Evolutionary conservation across 2,113 vertebrate species (phyloP).

Genomic region (Grammomys dolichurus): DNA sequence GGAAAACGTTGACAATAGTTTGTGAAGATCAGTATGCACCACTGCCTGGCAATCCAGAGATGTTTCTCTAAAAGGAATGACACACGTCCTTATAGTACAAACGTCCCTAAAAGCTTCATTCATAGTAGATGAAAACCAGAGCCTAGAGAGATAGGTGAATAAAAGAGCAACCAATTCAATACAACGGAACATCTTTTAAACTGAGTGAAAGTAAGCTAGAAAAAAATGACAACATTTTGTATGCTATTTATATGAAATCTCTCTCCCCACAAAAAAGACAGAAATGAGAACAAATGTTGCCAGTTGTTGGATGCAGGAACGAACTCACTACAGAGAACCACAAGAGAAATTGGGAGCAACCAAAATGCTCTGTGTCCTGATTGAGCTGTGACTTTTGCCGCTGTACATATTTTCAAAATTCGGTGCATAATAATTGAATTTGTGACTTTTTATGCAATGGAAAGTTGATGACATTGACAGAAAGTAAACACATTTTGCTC

Average conservation of each 20-base stretch:
- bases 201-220: neutral
- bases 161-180: neutral
- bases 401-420: neutral
- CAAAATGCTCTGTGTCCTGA: neutral
- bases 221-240: neutral
- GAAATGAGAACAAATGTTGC: neutral
- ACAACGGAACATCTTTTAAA: neutral
- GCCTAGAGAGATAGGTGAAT: neutral
- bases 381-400: neutral
- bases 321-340: neutral
- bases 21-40: neutral
- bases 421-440: neutral
- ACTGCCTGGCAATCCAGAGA: neutral
- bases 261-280: neutral
- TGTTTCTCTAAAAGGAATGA: constrained; percentile 15
- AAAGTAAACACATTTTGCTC: neutral
- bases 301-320: neutral
- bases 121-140: neutral
- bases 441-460: neutral
- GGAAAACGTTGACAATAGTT: constrained; percentile 17
- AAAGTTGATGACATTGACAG: neutral
- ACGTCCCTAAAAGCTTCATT: constrained; percentile 17
- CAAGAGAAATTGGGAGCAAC: neutral
- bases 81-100: neutral
- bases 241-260: neutral